Evolutionary conservation across 1,140 invertebrate genomes (phyloP).

Genomic region (Pteromalus puparum): DNA sequence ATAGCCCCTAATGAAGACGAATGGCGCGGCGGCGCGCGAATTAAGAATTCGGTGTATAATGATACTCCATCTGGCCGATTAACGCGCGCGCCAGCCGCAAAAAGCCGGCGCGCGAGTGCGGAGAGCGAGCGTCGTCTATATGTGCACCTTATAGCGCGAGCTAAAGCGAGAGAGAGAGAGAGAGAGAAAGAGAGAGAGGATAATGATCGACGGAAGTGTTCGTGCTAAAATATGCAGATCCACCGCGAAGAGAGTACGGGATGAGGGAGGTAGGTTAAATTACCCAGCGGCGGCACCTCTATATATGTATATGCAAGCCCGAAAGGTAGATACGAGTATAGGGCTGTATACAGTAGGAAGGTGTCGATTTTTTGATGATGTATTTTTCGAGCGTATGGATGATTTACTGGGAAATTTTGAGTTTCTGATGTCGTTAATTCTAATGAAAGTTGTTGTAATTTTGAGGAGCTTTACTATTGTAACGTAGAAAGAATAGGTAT

Average conservation of each 20-base stretch:
- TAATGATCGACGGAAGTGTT: conserved; percentile 75
- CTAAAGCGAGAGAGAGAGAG: conserved; percentile 50
- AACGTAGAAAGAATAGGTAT: background rate
- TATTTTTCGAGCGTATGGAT: too few species aligned
- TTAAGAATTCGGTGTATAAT: conserved; percentile 43
- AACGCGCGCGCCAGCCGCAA: conserved; percentile 36
- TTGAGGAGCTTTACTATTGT: too few species aligned
- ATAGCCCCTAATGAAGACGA: conserved; percentile 50
- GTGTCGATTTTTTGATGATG: background rate
- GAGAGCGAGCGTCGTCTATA: background rate
- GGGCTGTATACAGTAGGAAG: background rate
- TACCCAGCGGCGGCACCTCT: conserved; percentile 59
- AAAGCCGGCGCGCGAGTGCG: conserved; percentile 6
- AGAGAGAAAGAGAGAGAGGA: conserved; percentile 62
- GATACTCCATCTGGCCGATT: conserved; percentile 43
- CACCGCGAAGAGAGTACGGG: conserved; percentile 34
- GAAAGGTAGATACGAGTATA: background rate
- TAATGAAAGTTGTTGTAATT: too few species aligned
- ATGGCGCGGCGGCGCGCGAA: conserved; percentile 33
- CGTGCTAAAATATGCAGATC: conserved; percentile 76
- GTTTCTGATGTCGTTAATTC: too few species aligned
- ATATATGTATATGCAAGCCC: background rate
- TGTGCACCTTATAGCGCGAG: conserved; percentile 12
- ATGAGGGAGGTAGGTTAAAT: conserved; percentile 61
- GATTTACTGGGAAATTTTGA: too few species aligned